Evolutionary conservation across 2,113 vertebrate species (phyloP), one percentile per base, ranked within the genome.

Genomic region (Ciconia stormi): DNA sequence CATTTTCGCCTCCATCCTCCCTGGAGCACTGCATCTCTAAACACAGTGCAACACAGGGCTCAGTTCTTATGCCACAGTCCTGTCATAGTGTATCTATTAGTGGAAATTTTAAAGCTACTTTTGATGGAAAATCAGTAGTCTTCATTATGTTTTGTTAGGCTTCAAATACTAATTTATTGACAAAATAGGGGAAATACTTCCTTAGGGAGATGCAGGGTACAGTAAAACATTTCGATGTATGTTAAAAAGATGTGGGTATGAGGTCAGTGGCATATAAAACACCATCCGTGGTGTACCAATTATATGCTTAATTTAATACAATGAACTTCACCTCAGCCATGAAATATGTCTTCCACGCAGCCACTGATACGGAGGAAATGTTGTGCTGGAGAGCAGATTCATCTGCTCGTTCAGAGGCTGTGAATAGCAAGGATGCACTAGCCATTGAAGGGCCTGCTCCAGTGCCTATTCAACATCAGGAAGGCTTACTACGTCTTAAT

Each of bases 331-430:
- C 21, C 72, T 81, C 67, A 58, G 42, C 30, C n/a, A 10, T 21
- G 27, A 77, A 70, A 78, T 38, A 9, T 6, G 6, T 78, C 46
- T 91, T 87, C 36, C 22, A 46, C 2, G 6, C 59, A 87, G 42
- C 25, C 36, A 20, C 38, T n/a, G 59, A 6, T 32, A 8, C 0
- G 2, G 59, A 49, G 58, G 19, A 22, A 52, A 67, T 0, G 1
- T 38, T 27, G 25, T 59, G 52, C 82, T 67, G 61, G 79, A 52
- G 56, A 65, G 34, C 46, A 72, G 70, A 12, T 50, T 46, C 3
- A 52, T 22, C 30, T 72, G 32, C 62, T 61, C 58, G 46, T 53
- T 52, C 40, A 20, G 30, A 47, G 69, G 36, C 77, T 78, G 46
- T 27, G 70, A 47, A 26, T 14, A 59, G 38, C 52, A 72, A 29